Evolutionary conservation across 1,140 invertebrate genomes (phyloP).

Genomic region (Mizuhopecten yessoensis): DNA sequence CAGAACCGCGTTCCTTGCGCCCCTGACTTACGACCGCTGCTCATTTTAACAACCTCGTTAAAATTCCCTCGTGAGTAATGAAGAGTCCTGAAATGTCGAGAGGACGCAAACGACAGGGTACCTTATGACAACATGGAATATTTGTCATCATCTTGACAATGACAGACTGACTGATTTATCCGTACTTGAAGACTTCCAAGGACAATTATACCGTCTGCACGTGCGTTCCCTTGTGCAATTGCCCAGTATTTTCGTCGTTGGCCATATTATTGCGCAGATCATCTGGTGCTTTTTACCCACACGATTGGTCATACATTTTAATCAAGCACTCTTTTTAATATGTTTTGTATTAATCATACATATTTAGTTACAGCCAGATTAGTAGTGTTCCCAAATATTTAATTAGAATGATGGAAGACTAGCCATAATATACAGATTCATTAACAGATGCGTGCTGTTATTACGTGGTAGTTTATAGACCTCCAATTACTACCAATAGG

Average conservation of each 20-base stretch:
- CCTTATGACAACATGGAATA: neutral
- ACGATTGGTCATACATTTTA: too few species aligned
- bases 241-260: neutral
- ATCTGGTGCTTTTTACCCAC: too few species aligned
- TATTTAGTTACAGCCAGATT: too few species aligned
- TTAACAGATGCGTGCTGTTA: too few species aligned
- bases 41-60: neutral
- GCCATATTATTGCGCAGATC: neutral
- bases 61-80: slow-evolving; percentile 29
- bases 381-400: too few species aligned
- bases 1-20: neutral
- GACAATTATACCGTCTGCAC: neutral
- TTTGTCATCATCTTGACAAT: neutral
- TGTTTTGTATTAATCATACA: too few species aligned
- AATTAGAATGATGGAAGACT: too few species aligned
- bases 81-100: neutral
- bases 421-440: too few species aligned
- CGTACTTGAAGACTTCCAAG: neutral
- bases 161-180: neutral
- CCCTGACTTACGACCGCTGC: neutral
- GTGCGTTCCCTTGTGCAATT: neutral
- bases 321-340: too few species aligned
- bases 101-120: neutral
- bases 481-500: too few species aligned
- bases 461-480: too few species aligned